Evolutionary conservation across 2,888 invertebrate species (phyloP), one percentile per base, ranked within the genome.

Genomic region (Ypsolopha scabrella): DNA sequence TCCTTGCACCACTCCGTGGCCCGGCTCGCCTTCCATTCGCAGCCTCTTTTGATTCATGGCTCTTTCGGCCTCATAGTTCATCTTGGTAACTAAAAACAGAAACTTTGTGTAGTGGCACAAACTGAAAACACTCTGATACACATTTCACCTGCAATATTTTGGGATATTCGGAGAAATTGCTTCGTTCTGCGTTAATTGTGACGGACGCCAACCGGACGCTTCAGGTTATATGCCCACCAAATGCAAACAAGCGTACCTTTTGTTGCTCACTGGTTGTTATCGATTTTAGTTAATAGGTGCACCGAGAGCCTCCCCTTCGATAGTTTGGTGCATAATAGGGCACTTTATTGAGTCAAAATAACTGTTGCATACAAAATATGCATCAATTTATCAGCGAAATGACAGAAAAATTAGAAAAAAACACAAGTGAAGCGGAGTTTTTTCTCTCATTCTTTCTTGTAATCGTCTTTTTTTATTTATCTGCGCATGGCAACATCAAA

Each of bases 151-250:
- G 58, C 60, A 61, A 67, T 63, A 56, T 67, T 66, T 67, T 68
- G 68, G 56, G 63, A 67, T 65, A 59, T 69, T 43, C 13, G 9
- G 14, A 6, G 8, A 11, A n/a, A 71, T 62, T 70, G 64, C 60
- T 68, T 65, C 68, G 73, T 75, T 72, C 75, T 63, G 72, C 63
- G 69, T 67, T 70, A 75, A 72, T 74, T 78, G 67, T 81, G 80
- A 79, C 80, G 78, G 87, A 87, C 87, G 87, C 87, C 80, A 85
- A 83, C 81, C 83, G 86, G 86, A 87, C 87, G 86, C 87, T 70
- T 54, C 59, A 87, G 86, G 86, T 86, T 86, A 85, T 80, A 80
- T 66, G 72, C 72, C 70, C 65, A 67, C 70, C 67, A 71, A 80
- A 80, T 76, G 80, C 83, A 82, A 83, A 85, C 75, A 86, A 87